Percentiles rank a stretch among this genome's conserved stretches.
phyloP scores from a whole-genome alignment of 2,797 vertebrate species.

The Trachops cirrhosus region DNA sequence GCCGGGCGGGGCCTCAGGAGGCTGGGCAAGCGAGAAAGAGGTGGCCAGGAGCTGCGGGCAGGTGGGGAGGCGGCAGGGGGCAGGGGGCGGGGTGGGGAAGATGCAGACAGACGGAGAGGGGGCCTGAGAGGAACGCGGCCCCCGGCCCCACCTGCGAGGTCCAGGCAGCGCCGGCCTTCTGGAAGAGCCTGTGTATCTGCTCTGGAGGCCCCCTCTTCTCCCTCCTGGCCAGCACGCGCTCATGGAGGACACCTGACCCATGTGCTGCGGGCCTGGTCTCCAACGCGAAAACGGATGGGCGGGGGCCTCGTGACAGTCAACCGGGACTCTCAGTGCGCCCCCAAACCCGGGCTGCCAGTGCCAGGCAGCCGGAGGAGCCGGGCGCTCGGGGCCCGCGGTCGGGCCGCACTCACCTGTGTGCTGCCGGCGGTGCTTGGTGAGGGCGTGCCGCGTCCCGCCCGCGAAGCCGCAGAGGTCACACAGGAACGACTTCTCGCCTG shows the following conservation, averaged over 20 bases:
- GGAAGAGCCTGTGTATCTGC: conserved; percentile 32
- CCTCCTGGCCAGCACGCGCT: conserved; percentile 32
- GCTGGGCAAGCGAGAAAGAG: neutral
- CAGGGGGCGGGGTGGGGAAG: rapidly evolving
- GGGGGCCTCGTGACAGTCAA: neutral
- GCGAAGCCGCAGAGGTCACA: conserved; percentile 99
- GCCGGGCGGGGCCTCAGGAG: neutral
- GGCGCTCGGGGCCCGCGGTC: neutral
- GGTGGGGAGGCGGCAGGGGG: rapidly evolving
- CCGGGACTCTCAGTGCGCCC: neutral
- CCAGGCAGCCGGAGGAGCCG: neutral
- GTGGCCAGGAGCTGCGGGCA: neutral
- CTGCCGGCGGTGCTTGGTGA: conserved; percentile 97
- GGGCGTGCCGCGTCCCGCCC: conserved; percentile 96
- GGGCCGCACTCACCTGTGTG: conserved; percentile 92
- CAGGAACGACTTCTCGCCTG: conserved; percentile 99
- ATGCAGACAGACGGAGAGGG: neutral
- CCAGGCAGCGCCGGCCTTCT: conserved; percentile 45
- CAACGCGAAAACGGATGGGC: neutral
- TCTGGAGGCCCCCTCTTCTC: neutral
- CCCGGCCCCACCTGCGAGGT: conserved; percentile 55
- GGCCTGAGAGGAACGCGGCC: neutral
- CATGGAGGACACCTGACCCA: conserved; percentile 43
- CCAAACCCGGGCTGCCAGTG: neutral
- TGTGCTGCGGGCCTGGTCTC: neutral